Conservation (phyloP, 2,888 invertebrate species). For the Phorcus lineatus region DNA sequence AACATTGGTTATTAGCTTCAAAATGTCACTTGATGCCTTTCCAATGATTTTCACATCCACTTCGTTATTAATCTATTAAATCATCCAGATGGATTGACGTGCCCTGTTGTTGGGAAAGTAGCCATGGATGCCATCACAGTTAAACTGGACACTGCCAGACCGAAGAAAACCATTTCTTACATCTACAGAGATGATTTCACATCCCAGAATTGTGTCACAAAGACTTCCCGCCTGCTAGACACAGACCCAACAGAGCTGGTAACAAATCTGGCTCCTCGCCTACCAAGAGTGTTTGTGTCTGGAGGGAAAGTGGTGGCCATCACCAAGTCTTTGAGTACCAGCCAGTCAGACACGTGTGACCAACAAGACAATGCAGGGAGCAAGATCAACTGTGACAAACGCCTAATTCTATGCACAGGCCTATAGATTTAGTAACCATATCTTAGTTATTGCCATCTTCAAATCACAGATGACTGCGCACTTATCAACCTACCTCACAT, state of each 20-base stretch:
- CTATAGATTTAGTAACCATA: too few species aligned
- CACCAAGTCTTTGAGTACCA: not conserved
- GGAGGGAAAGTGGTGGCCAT: not conserved
- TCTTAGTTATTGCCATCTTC: too few species aligned
- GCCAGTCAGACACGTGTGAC: too few species aligned
- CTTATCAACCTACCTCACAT: too few species aligned
- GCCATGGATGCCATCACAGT: conserved; percentile 59
- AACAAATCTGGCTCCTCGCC: conserved; percentile 41
- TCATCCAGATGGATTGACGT: not conserved
- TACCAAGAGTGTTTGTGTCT: conserved; percentile 46
- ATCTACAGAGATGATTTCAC: conserved; percentile 43
- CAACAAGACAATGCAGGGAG: too few species aligned
- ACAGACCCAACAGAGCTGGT: conserved; percentile 51
- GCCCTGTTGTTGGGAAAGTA: conserved; percentile 50
- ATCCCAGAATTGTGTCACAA: conserved; percentile 43
- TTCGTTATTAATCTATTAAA: conserved; percentile 25
- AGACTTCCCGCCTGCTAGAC: conserved; percentile 38
- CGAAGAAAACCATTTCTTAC: conserved; percentile 35
- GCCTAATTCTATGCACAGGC: too few species aligned
- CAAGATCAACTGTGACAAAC: too few species aligned
- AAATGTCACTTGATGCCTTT: too few species aligned
- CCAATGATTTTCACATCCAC: too few species aligned
- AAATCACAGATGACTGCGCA: too few species aligned
- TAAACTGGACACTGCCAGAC: conserved; percentile 38
- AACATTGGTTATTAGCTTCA: too few species aligned